phyloP scores from a whole-genome alignment of 2,113 vertebrate species.

The Podarcis cretensis region DNA sequence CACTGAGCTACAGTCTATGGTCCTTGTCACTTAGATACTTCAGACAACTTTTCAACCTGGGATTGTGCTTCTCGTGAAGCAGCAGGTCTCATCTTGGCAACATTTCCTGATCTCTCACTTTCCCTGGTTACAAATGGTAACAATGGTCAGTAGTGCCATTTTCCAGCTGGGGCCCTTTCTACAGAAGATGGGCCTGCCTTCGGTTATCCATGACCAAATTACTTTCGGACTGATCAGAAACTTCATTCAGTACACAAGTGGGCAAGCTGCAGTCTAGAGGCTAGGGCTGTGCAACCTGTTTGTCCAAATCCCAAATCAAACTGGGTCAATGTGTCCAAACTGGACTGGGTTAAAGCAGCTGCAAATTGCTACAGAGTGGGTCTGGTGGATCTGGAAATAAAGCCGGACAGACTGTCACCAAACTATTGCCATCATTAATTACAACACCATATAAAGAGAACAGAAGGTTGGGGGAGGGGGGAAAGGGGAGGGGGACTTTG shows the following conservation, averaged over 20 bases:
- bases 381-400: no score
- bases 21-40: not conserved
- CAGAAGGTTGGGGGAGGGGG: no score
- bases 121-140: not conserved
- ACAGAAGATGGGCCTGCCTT: not conserved
- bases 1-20: no score
- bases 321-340: not conserved
- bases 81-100: not conserved
- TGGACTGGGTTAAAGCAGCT: no score
- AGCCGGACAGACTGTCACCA: no score
- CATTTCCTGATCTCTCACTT: not conserved
- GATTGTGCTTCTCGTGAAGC: not conserved
- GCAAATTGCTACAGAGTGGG: no score
- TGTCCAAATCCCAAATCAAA: not conserved
- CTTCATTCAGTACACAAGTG: no score
- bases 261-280: not conserved
- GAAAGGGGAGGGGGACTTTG: no score
- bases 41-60: not conserved
- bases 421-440: no score
- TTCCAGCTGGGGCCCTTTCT: not conserved
- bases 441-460: no score
- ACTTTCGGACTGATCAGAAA: not conserved
- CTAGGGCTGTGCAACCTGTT: not conserved
- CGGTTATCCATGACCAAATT: not conserved
- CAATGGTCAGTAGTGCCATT: not conserved